A percentile compares a stretch with the other conserved stretches of the same genome.
phyloP scores from a whole-genome alignment of 2,888 invertebrate genomes.

The Mermis nigrescens region DNA sequence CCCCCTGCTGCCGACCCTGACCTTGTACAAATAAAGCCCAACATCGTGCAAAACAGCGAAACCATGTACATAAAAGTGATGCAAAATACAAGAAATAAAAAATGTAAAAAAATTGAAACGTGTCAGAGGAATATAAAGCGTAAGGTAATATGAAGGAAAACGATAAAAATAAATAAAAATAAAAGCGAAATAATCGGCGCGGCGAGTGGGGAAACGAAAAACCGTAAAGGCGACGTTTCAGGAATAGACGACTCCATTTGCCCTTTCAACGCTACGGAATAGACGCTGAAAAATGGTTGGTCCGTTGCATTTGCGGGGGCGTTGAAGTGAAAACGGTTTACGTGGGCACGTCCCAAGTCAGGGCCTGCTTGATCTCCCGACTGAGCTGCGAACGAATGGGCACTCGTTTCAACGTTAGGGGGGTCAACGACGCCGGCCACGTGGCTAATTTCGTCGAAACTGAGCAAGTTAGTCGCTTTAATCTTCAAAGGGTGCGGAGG shows the following conservation, averaged over 20 bases:
- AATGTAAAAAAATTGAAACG: too few relatives aligned
- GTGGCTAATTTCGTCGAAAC: constrained; percentile 99
- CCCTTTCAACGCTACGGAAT: constrained; percentile 77
- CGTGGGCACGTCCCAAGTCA: constrained; percentile 76
- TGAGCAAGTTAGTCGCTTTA: constrained; percentile 53
- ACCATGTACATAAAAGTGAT: too few relatives aligned
- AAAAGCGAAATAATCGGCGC: constrained; percentile 1
- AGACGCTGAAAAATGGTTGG: constrained; percentile 69
- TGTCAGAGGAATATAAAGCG: too few relatives aligned
- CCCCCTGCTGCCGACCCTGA: too few relatives aligned
- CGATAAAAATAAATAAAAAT: neutral
- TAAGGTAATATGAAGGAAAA: too few relatives aligned
- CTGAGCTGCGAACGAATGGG: constrained; percentile 93
- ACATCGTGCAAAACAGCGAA: too few relatives aligned
- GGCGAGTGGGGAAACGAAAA: neutral
- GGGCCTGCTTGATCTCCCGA: constrained; percentile 81
- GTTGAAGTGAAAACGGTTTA: constrained; percentile 95
- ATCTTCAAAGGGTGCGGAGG: neutral
- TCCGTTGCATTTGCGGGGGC: constrained; percentile 88
- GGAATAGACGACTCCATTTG: constrained; percentile 82
- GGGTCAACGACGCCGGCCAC: constrained; percentile 95
- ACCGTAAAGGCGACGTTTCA: constrained; percentile 26
- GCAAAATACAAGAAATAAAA: too few relatives aligned
- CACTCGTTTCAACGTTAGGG: constrained; percentile 88
- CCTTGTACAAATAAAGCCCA: too few relatives aligned